These are phyloP conservation scores for Eubasilissa splendida DNA, from an alignment of 2,888 invertebrate species.

Conservation along the genomic window DNA sequence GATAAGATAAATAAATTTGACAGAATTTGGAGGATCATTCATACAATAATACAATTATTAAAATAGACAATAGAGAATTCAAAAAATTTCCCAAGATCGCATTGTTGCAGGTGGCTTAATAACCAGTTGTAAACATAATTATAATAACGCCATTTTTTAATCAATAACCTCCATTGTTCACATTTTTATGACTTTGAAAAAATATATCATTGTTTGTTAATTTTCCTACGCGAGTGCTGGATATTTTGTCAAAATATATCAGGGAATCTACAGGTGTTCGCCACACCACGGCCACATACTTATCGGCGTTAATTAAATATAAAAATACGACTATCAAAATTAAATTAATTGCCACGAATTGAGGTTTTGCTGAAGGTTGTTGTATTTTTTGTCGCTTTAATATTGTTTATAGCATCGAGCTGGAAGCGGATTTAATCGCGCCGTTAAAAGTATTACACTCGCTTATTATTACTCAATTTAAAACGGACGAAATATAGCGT, in stretches of 20 bases:
- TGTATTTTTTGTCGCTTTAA: constrained; percentile 31
- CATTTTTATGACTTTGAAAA: constrained; percentile 15
- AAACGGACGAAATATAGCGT: too few relatives aligned
- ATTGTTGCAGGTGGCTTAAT: constrained; percentile 18
- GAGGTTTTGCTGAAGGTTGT: constrained; percentile 37
- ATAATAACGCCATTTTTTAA: constrained; percentile 23
- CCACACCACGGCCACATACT: constrained; percentile 23
- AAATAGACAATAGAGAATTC: constrained; percentile 23
- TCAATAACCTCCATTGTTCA: constrained; percentile 13
- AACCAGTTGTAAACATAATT: constrained; percentile 30
- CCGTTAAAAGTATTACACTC: neutral
- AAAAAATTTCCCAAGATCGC: constrained; percentile 16
- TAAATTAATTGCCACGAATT: constrained; percentile 22
- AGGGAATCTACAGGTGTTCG: constrained; percentile 23
- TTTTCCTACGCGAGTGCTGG: constrained; percentile 15
- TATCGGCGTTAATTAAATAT: constrained; percentile 34
- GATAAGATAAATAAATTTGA: constrained; percentile 33
- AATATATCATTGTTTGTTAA: constrained; percentile 26
- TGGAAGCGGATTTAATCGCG: constrained; percentile 1
- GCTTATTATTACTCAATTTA: neutral
- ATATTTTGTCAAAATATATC: constrained; percentile 29
- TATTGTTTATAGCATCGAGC: constrained; percentile 10
- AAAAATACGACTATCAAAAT: constrained; percentile 13
- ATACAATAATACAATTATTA: constrained; percentile 14
- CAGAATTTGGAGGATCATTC: constrained; percentile 17